Evolutionary conservation across 2,797 vertebrate genomes (phyloP).

Genomic region (Sandelia bainsii): DNA sequence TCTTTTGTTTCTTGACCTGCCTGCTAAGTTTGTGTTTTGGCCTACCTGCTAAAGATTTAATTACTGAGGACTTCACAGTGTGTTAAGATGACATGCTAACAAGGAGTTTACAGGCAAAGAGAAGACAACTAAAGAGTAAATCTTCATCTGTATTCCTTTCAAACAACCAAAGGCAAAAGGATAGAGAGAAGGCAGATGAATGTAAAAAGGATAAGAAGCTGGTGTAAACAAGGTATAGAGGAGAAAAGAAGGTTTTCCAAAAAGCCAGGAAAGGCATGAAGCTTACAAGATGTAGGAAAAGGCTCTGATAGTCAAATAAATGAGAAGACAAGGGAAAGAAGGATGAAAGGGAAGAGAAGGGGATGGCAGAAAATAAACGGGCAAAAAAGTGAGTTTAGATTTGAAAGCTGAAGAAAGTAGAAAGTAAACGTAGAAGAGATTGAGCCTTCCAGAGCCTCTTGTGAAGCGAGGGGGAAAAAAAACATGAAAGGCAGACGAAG

Average conservation of each 20-base stretch:
- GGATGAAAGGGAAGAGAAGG: neutral
- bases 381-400: conserved; percentile 2
- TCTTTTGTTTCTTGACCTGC: conserved; percentile 23
- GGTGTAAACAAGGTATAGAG: conserved; percentile 13
- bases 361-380: conserved; percentile 18
- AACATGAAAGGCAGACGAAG: conserved; percentile 38
- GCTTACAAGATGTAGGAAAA: neutral
- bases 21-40: conserved; percentile 24
- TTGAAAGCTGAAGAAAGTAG: conserved; percentile 23
- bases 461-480: conserved; percentile 31
- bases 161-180: conserved; percentile 49
- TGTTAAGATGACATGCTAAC: conserved; percentile 9
- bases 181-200: conserved; percentile 42
- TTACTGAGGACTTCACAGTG: conserved; percentile 29
- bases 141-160: conserved; percentile 54
- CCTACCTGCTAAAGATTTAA: conserved; percentile 20
- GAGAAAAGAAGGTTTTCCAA: neutral
- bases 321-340: neutral
- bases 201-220: conserved; percentile 34
- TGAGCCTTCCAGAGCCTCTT: conserved; percentile 23
- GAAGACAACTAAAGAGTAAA: conserved; percentile 30
- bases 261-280: neutral
- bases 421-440: conserved; percentile 26
- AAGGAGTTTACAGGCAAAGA: conserved; percentile 26
- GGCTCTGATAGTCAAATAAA: neutral